These are phyloP conservation scores for Coracias cyanogaster DNA, from an alignment of 2,797 vertebrate species.

Conservation along the genomic window DNA sequence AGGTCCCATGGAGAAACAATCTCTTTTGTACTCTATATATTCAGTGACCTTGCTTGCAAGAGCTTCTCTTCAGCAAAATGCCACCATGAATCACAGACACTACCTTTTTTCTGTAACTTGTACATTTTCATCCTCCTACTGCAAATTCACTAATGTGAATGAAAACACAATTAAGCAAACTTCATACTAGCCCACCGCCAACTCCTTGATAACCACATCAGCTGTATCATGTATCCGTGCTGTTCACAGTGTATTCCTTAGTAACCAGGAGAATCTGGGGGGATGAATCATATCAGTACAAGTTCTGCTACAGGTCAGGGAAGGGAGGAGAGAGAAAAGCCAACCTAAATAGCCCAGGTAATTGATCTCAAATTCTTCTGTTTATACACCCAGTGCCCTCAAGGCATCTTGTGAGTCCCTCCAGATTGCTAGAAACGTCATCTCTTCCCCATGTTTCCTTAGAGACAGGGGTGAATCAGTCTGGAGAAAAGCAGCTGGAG, in stretches of 20 bases:
- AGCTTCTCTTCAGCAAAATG: background rate
- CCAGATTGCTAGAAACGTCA: background rate
- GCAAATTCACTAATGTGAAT: background rate
- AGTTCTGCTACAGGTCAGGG: slow-evolving; percentile 33
- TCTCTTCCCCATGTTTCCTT: slow-evolving; percentile 1
- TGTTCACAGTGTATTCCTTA: slow-evolving; percentile 45
- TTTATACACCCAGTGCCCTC: slow-evolving; percentile 4
- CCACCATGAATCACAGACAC: background rate
- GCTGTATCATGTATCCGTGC: background rate
- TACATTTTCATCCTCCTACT: background rate
- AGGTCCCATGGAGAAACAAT: background rate
- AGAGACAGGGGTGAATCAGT: slow-evolving; percentile 44
- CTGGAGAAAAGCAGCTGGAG: slow-evolving; percentile 57
- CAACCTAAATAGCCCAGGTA: slow-evolving; percentile 34
- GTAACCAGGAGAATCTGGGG: slow-evolving; percentile 21
- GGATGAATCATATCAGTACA: slow-evolving; percentile 10
- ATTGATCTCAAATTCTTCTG: slow-evolving; percentile 39
- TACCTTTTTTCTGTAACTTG: background rate
- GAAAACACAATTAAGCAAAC: background rate
- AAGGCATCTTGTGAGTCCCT: background rate
- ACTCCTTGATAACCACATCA: background rate
- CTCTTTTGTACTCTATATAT: background rate
- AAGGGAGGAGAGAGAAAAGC: background rate
- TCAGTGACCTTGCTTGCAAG: background rate
- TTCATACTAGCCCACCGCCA: background rate